Conservation (phyloP, 1,140 invertebrate genomes). For the Laodelphax striatellus region DNA sequence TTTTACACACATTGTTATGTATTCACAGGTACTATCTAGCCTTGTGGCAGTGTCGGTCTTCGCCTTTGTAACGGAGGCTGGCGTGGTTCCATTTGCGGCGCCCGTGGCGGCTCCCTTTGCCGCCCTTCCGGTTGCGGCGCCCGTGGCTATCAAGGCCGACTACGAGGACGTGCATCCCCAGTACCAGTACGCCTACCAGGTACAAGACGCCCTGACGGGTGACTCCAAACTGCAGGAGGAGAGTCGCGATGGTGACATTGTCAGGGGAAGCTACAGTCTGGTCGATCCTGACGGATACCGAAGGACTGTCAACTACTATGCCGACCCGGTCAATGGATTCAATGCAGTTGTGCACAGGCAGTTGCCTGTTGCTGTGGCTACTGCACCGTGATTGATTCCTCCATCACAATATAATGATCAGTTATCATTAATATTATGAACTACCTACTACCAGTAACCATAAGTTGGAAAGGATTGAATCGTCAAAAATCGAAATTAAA, state of each 20-base stretch:
- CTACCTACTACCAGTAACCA: too few species aligned
- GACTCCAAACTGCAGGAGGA: constrained; percentile 43
- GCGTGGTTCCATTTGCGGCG: background rate
- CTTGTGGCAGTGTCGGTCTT: background rate
- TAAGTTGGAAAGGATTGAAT: too few species aligned
- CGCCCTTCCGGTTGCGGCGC: constrained; percentile 12
- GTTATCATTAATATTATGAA: too few species aligned
- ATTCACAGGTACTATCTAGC: too few species aligned
- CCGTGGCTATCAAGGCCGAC: constrained; percentile 8
- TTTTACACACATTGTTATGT: too few species aligned
- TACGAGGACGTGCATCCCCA: constrained; percentile 25
- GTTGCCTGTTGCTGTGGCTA: background rate
- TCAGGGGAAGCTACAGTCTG: constrained; percentile 33
- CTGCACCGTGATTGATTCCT: background rate
- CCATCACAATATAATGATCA: background rate
- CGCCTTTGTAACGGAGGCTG: background rate
- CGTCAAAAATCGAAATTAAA: too few species aligned
- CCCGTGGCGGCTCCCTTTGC: constrained; percentile 4
- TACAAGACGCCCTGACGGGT: constrained; percentile 40
- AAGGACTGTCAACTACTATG: constrained; percentile 31
- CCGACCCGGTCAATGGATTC: constrained; percentile 33
- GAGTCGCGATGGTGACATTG: constrained; percentile 39
- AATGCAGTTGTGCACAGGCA: constrained; percentile 27
- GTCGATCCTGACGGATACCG: constrained; percentile 30
- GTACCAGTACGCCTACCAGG: constrained; percentile 39